Evolutionary conservation across 2,888 invertebrate species (phyloP).

Genomic region (Lepidocyrtoides sp.): DNA sequence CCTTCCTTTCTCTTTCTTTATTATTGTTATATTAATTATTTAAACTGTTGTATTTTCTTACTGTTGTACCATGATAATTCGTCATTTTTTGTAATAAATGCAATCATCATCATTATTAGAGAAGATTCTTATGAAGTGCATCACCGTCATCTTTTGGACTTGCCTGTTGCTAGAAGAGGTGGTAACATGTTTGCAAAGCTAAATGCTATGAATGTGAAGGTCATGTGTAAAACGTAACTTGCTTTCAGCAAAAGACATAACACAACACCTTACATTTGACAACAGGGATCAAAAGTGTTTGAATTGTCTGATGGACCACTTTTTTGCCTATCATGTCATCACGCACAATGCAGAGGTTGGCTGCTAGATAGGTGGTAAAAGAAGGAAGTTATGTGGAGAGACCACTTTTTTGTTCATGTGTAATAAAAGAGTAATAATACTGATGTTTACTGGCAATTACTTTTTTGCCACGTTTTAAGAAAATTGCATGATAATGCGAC

Average conservation of each 20-base stretch:
- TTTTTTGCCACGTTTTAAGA: not conserved
- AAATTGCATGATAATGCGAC: constrained; percentile 1
- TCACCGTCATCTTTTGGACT: too few species aligned
- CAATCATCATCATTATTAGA: not conserved
- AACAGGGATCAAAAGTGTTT: not conserved
- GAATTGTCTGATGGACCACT: not conserved
- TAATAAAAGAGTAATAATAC: too few species aligned
- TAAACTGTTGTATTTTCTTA: not conserved
- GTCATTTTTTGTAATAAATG: not conserved
- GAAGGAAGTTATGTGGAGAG: not conserved
- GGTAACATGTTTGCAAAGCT: not conserved
- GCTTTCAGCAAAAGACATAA: not conserved
- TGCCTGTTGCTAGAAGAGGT: not conserved
- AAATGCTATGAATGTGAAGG: constrained; percentile 17
- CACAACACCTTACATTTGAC: not conserved
- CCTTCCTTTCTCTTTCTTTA: not conserved
- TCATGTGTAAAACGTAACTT: constrained; percentile 23
- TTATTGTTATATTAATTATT: not conserved
- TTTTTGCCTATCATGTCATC: not conserved
- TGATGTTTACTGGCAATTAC: not conserved
- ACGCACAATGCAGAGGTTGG: not conserved
- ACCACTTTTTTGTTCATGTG: constrained; percentile 25
- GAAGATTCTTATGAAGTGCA: too few species aligned
- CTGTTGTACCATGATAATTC: not conserved
- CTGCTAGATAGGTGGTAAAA: not conserved